Evolutionary conservation across 30 jellyfish, hydroid and myxozoan species (phyloP), one percentile per base, ranked within the genome.

Genomic region (Aurelia coerulea): DNA sequence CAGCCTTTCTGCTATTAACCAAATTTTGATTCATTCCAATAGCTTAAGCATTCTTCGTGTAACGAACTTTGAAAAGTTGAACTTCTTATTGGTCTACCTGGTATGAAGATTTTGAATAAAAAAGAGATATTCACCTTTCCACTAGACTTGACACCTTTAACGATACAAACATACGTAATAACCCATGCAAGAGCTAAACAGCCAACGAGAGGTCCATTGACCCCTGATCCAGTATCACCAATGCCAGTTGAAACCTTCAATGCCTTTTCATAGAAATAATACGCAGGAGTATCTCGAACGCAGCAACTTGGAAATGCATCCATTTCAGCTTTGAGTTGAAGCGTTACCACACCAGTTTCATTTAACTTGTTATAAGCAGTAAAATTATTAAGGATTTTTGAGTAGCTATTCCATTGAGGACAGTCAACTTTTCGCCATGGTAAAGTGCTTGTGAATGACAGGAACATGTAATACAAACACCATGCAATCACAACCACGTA

Each of bases 111-210:
- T 46, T 1, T 46, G 14, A 5, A 4, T 46, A 46, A 46, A 46
- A 14, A 46, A 46, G 56, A 46, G 56, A 9, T 3, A 46, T 46
- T 46, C 52, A 93, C 98, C 97, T 93, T 93, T 19, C 98, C 98
- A 76, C 98, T 93, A 15, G 98, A 93, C 35, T 83, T 87, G 75
- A 93, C 97, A 13, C 98, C 98, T 39, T 93, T 93, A 0, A 93
- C 93, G 65, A 93, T 82, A 83, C 98, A 87, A 13, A 76, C 70
- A 80, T 81, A 93, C 10, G 92, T 96, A 49, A 93, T 83, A 60
- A 87, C 96, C 98, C 98, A 93, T 3, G 97, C 92, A 66, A 88
- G 81, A 62, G 83, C 87, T 15, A 93, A 83, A 35, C 98, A 93
- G 58, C 98, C 98, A 46, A 84, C 92, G 14, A 93, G 67, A 34